These are phyloP conservation scores for Conops quadrifasciatus DNA, from an alignment of 2,888 invertebrate genomes.

Conservation along the genomic window DNA sequence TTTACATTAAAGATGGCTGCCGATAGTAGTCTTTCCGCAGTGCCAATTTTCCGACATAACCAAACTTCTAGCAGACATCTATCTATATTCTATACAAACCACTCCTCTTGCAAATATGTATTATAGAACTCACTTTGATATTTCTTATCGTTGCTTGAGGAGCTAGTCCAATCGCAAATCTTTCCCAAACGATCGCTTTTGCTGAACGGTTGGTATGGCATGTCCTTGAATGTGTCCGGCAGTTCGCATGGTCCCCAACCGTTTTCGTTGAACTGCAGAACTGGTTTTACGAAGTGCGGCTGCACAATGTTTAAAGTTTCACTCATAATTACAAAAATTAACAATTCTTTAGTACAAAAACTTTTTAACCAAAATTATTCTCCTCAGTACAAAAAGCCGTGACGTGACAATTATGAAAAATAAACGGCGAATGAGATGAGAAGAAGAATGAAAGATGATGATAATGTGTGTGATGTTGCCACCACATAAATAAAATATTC, in stretches of 20 bases:
- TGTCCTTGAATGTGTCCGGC: conserved; percentile 81
- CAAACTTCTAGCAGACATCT: not conserved
- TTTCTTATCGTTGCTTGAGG: conserved; percentile 91
- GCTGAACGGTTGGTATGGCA: conserved; percentile 97
- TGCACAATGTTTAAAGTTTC: conserved; percentile 55
- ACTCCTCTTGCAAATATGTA: conserved; percentile 44
- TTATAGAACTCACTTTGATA: conserved; percentile 70
- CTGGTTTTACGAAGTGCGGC: conserved; percentile 54
- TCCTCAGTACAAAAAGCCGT: conserved; percentile 1
- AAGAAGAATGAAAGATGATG: too few relatives aligned
- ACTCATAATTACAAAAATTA: conserved; percentile 46
- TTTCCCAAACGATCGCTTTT: conserved; percentile 98
- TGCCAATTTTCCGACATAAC: not conserved
- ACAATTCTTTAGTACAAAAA: not conserved
- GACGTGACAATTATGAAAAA: conserved; percentile 34
- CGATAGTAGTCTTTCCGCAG: conserved; percentile 51
- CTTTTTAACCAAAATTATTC: conserved; percentile 1
- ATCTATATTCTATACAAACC: conserved; percentile 49
- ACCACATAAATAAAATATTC: too few relatives aligned
- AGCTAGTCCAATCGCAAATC: conserved; percentile 98
- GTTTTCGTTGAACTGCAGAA: conserved; percentile 61
- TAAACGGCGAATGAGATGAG: too few relatives aligned
- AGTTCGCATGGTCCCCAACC: conserved; percentile 98
- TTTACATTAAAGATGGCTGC: conserved; percentile 46
- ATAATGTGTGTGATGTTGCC: too few relatives aligned